Percentiles rank a stretch among this genome's conserved stretches.
Conservation (phyloP, 2,797 vertebrate genomes). For the Rhincodon typus region DNA sequence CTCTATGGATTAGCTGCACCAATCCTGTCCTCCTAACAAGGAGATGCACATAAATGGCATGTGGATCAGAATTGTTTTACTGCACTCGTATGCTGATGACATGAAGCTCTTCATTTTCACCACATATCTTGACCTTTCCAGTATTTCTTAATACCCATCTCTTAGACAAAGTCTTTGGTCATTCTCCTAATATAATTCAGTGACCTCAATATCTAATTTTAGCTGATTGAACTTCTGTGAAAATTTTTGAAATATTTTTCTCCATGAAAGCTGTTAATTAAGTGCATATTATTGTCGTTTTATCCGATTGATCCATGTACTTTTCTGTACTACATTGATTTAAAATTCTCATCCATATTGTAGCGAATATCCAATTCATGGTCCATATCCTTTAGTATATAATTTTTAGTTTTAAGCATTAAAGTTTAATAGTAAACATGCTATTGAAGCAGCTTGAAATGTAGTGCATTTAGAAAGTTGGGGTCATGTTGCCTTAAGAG, state of each 20-base stretch:
- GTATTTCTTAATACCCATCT: not conserved
- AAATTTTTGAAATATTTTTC: not conserved
- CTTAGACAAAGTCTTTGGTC: not conserved
- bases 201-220: not conserved
- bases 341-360: not conserved
- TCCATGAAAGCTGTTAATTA: not conserved
- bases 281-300: not conserved
- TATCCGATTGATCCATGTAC: not conserved
- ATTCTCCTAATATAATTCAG: not conserved
- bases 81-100: not conserved
- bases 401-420: too few relatives aligned
- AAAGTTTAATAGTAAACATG: too few relatives aligned
- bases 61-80: not conserved
- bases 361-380: too few relatives aligned
- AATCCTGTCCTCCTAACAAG: not conserved
- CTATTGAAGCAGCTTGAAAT: too few relatives aligned
- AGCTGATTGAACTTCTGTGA: not conserved
- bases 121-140: not conserved
- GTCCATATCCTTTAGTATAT: too few relatives aligned
- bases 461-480: too few relatives aligned
- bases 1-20: not conserved
- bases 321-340: not conserved
- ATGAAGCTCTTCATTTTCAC: not conserved
- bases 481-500: too few relatives aligned
- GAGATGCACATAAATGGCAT: not conserved